Percentiles rank a stretch among this genome's conserved stretches.
Evolutionary conservation across 1,140 invertebrate species (phyloP).

Genomic region (Lordiphosa mommai): DNA sequence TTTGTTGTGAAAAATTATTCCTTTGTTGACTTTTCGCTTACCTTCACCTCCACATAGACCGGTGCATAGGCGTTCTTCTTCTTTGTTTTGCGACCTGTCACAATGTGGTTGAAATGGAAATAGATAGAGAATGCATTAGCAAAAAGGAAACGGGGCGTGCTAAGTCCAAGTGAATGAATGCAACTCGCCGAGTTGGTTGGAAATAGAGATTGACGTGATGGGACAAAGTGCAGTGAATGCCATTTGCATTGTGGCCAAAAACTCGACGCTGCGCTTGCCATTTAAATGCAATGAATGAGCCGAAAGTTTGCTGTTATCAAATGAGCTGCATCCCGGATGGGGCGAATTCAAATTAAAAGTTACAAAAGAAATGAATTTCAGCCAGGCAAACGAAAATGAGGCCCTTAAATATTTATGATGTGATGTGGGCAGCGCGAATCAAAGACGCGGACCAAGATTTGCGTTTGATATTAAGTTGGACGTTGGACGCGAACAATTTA

Average conservation of each 20-base stretch:
- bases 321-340: conserved; percentile 36
- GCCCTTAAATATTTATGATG: conserved; percentile 73
- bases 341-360: conserved; percentile 70
- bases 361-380: conserved; percentile 70
- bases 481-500: conserved; percentile 49
- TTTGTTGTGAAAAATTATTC: not conserved
- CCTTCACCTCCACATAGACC: conserved; percentile 75
- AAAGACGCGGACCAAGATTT: conserved; percentile 54
- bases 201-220: conserved; percentile 54
- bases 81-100: conserved; percentile 43
- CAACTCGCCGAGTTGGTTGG: conserved; percentile 31
- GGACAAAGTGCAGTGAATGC: conserved; percentile 29
- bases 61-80: conserved; percentile 48
- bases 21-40: conserved; percentile 23
- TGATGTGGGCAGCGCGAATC: conserved; percentile 52
- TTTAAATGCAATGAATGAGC: conserved; percentile 70
- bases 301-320: conserved; percentile 66
- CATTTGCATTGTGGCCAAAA: conserved; percentile 53
- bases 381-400: conserved; percentile 54
- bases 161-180: conserved; percentile 30
- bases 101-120: not conserved
- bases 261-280: conserved; percentile 18
- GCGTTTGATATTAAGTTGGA: conserved; percentile 70
- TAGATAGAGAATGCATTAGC: conserved; percentile 33
- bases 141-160: conserved; percentile 28